Conservation (phyloP, 2,797 vertebrate genomes). For the Lithobates sylvaticus region DNA sequence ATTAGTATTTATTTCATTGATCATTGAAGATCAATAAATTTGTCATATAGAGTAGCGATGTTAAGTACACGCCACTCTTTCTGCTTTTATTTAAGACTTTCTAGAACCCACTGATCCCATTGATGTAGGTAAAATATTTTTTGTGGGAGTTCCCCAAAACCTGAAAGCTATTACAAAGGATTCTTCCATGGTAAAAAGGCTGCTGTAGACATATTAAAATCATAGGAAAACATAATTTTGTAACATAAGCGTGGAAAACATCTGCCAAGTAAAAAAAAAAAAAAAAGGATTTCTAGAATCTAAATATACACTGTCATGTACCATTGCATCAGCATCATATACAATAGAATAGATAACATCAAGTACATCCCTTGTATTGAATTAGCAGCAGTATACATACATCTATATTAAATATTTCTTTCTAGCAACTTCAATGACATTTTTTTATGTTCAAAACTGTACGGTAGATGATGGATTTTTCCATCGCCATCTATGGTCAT, state of each 20-base stretch:
- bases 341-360: no score
- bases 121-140: no score
- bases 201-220: no score
- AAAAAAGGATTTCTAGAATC: background rate
- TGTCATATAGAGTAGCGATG: no score
- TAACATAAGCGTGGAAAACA: slow-evolving; percentile 1
- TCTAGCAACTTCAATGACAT: background rate
- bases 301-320: background rate
- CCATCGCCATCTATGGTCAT: background rate
- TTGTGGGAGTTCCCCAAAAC: no score
- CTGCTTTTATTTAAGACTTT: no score
- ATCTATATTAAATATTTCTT: background rate
- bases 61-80: no score
- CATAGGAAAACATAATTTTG: background rate
- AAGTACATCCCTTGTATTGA: background rate
- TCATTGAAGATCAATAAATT: no score
- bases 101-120: no score
- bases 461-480: background rate
- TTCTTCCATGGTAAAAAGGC: no score
- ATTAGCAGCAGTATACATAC: slow-evolving; percentile 3
- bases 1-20: no score
- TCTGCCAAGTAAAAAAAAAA: background rate
- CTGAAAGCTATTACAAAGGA: no score
- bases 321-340: background rate
- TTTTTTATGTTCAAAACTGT: background rate